These are phyloP conservation scores for Theonella swinhoei DNA, from an alignment of 37 sponge, comb jelly and placozoan species.

Conservation along the genomic window DNA sequence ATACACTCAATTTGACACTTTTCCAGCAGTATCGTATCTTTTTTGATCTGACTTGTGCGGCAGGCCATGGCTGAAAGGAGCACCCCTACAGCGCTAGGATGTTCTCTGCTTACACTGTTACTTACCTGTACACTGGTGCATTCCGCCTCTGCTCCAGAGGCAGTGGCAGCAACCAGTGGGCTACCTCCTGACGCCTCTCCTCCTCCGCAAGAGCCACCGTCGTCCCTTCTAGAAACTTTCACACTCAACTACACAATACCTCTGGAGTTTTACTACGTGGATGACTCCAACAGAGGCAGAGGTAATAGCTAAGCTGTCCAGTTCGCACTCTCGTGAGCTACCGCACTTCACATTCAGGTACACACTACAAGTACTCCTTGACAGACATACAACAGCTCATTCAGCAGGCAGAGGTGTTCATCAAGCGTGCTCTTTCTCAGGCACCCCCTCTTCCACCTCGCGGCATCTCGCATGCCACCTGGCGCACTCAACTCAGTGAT, in stretches of 20 bases:
- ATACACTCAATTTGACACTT: no score
- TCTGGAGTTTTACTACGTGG: slow-evolving; percentile 77
- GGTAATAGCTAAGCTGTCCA: slow-evolving; percentile 20
- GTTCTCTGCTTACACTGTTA: no score
- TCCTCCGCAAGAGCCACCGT: slow-evolving; percentile 49
- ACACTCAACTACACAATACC: slow-evolving; percentile 44
- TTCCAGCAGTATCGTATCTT: no score
- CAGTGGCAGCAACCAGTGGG: no score
- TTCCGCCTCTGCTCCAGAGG: no score
- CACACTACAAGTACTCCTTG: slow-evolving; percentile 65
- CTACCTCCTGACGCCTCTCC: no score
- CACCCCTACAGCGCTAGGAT: no score
- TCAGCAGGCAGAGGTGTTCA: slow-evolving; percentile 13
- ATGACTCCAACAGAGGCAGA: slow-evolving; percentile 76
- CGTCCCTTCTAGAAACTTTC: slow-evolving; percentile 12
- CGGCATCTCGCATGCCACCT: slow-evolving; percentile 20
- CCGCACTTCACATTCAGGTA: slow-evolving; percentile 34
- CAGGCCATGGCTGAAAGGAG: no score
- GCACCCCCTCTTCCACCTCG: slow-evolving; percentile 17
- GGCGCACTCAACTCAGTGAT: slow-evolving; percentile 51
- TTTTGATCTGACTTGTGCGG: no score
- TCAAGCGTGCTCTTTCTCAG: not conserved
- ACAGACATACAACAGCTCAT: slow-evolving; percentile 53
- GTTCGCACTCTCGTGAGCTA: not conserved
- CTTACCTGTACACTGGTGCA: no score